Conservation (phyloP, 2,888 invertebrate species). For the Pomacea canaliculata region DNA sequence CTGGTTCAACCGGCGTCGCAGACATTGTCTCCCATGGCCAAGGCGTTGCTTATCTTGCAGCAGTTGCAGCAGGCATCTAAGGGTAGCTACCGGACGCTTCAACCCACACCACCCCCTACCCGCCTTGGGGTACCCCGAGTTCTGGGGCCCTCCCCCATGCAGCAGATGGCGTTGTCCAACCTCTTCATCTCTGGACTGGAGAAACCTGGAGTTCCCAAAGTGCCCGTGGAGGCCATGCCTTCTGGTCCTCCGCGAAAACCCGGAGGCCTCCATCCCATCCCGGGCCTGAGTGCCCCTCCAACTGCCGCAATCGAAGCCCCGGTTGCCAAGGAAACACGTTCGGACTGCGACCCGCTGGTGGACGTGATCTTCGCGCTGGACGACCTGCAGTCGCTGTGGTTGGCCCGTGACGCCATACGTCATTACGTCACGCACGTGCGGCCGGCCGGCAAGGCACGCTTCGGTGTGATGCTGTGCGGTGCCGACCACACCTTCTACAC, state of each 20-base stretch:
- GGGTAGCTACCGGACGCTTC: not conserved
- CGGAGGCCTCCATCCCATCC: conserved; percentile 12
- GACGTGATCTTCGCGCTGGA: conserved; percentile 25
- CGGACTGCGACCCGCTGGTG: conserved; percentile 15
- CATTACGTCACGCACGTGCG: conserved; percentile 21
- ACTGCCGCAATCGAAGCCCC: not conserved
- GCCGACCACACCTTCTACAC: conserved; percentile 18
- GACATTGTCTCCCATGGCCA: too few species aligned
- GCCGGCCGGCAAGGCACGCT: conserved; percentile 14
- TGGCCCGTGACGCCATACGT: conserved; percentile 20
- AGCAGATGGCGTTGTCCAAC: conserved; percentile 20
- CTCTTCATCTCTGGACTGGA: conserved; percentile 13
- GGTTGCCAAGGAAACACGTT: not conserved
- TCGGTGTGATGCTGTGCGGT: conserved; percentile 21
- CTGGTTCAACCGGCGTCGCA: too few species aligned
- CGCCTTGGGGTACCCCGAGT: not conserved
- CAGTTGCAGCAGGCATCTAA: not conserved
- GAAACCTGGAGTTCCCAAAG: conserved; percentile 6
- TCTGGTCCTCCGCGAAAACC: not conserved
- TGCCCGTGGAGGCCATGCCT: not conserved
- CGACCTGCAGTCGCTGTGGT: conserved; percentile 19
- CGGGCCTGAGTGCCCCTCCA: conserved; percentile 6
- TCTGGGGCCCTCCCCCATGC: not conserved
- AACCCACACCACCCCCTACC: not conserved
- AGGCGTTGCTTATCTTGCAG: not conserved